Evolutionary conservation across 2,113 vertebrate genomes (phyloP).

Genomic region (Heteronetta atricapilla): DNA sequence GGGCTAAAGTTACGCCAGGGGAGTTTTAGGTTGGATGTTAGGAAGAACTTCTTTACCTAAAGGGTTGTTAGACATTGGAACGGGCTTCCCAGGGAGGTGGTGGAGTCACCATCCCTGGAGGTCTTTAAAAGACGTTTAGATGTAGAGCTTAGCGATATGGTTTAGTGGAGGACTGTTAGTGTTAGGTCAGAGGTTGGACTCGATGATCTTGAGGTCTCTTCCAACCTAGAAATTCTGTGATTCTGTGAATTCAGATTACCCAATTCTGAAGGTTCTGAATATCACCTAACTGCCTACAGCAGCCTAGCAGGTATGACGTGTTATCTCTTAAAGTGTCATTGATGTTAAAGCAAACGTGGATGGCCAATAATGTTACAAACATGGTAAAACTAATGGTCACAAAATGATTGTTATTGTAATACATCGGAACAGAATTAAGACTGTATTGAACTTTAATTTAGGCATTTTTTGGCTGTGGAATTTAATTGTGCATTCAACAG

Average conservation of each 20-base stretch:
- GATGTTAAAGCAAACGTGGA: not conserved
- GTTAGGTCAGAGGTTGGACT: no score
- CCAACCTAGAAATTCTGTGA: no score
- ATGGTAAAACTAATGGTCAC: not conserved
- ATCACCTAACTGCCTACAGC: not conserved
- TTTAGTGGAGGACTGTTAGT: no score
- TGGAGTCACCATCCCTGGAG: no score
- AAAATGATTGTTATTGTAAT: not conserved
- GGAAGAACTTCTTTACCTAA: no score
- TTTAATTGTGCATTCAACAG: not conserved
- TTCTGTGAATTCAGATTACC: not conserved
- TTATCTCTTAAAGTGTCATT: not conserved
- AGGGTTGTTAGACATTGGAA: no score
- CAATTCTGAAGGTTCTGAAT: not conserved
- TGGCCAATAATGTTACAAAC: not conserved
- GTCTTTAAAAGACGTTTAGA: no score
- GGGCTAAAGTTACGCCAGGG: no score
- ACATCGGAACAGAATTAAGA: not conserved
- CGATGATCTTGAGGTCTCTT: no score
- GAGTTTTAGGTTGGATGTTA: no score
- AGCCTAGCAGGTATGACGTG: not conserved
- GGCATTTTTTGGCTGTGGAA: not conserved
- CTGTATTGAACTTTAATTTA: not conserved
- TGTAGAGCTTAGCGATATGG: no score
- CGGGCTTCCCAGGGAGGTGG: no score